Evolutionary conservation across 2,113 vertebrate genomes (phyloP), one percentile per base, ranked within the genome.

Genomic region (Oenanthe melanoleuca): DNA sequence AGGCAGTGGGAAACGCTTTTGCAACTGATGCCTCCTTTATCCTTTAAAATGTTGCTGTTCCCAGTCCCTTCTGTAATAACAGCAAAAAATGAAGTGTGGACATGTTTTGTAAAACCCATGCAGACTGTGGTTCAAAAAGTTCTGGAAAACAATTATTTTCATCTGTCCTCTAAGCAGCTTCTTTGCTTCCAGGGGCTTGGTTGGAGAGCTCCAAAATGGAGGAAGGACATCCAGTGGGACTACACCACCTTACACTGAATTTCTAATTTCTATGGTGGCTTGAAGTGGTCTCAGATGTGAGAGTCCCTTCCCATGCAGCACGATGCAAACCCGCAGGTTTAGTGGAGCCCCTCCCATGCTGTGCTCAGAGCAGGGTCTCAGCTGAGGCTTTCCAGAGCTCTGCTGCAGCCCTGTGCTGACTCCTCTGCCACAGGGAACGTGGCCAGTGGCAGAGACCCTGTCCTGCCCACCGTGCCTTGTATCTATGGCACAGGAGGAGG

Each of bases 1-100:
- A 71, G 79, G n/a, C 70, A 73, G 45, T 88, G 94, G 79, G 60
- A 92, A 93, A 73, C 17, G 34, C 42, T 95, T 93, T 86, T 93
- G 86, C 88, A 96, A 92, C 47, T 1, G 4, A 78, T 77, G 47
- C 8, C 59, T 77, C 50, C 67, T 88, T 92, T 88, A 94, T 80
- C 94, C 79, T 95, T 90, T 83, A 83, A 87, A 88, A 88, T 47
- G 38, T 59, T 38, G 56, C 65, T 82, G 21, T 81, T 95, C 38
- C 84, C 56, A 73, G 42, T 12, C 23, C 23, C 26, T 80, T 66
- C 90, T 63, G 45, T 45, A 92, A 63, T 53, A 73, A 73, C 33
- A 86, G 15, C 66, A 95, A 89, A 95, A 92, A 55, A 70, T 70
- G 55, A 92, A 80, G 59, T 11, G 75, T 66, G 80, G 90, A 63